These are phyloP conservation scores for Sebastes itinus DNA, from an alignment of 2,797 vertebrate genomes.

Conservation along the genomic window DNA sequence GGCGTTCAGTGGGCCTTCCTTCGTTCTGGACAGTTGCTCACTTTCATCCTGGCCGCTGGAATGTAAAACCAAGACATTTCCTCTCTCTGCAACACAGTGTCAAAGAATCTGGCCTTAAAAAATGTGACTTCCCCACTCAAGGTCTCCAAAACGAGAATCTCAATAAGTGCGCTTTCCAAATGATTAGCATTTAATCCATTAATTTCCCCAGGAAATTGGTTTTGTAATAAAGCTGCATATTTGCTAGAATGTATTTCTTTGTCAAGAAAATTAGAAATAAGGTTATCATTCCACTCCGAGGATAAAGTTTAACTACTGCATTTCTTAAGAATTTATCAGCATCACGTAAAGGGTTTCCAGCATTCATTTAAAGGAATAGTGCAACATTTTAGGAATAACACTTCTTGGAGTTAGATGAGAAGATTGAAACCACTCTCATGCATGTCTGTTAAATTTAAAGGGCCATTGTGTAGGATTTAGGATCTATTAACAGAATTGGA, in stretches of 20 bases:
- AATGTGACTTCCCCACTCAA: conserved; percentile 23
- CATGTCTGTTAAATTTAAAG: not conserved
- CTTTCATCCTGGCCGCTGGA: conserved; percentile 64
- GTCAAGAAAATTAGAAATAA: conserved; percentile 28
- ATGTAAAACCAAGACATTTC: conserved; percentile 63
- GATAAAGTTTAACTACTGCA: not conserved
- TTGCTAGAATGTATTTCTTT: conserved; percentile 18
- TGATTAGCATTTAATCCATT: conserved; percentile 29
- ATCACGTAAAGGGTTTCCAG: not conserved
- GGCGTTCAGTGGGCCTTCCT: conserved; percentile 34
- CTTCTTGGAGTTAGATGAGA: not conserved
- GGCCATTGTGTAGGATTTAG: too few species aligned
- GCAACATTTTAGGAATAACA: not conserved
- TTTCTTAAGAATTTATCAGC: not conserved
- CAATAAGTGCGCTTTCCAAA: conserved; percentile 1
- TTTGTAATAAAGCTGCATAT: conserved; percentile 20
- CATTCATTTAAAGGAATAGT: not conserved
- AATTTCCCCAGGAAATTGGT: not conserved
- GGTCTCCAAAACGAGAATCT: conserved; percentile 8
- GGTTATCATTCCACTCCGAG: not conserved
- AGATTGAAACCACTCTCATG: not conserved
- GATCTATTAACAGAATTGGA: too few species aligned
- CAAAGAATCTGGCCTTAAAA: conserved; percentile 47
- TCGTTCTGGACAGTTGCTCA: conserved; percentile 54
- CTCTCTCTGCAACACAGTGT: conserved; percentile 52